Evolutionary conservation across 2,797 vertebrate genomes (phyloP).

Genomic region (Paguma larvata): DNA sequence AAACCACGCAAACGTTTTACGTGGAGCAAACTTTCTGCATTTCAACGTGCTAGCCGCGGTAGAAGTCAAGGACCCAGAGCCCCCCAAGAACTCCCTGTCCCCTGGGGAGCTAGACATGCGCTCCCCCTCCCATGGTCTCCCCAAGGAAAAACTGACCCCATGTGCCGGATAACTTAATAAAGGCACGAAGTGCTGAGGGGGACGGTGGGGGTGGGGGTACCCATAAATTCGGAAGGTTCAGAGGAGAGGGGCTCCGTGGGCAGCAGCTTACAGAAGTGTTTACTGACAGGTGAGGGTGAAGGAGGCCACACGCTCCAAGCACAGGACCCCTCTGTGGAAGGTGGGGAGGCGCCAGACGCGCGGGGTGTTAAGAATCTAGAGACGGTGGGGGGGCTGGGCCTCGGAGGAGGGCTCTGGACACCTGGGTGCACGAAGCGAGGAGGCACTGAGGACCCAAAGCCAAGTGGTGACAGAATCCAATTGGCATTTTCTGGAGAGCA

Average conservation of each 20-base stretch:
- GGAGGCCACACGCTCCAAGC: accelerated
- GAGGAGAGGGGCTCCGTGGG: not conserved
- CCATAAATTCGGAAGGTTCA: not conserved
- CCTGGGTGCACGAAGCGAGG: not conserved
- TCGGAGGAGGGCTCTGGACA: not conserved
- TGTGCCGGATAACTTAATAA: accelerated
- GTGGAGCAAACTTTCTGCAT: not conserved
- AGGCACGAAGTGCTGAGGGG: not conserved
- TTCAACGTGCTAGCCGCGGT: not conserved
- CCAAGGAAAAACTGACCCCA: not conserved
- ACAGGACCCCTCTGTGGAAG: accelerated
- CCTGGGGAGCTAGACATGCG: accelerated
- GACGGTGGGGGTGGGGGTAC: accelerated
- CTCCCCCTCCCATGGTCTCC: accelerated
- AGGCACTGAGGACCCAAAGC: accelerated
- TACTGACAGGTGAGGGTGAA: accelerated
- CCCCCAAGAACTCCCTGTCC: not conserved
- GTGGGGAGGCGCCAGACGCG: accelerated
- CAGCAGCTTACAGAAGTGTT: not conserved
- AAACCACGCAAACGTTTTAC: not conserved
- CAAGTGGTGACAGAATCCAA: not conserved
- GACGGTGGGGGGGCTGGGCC: accelerated
- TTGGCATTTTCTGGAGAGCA: not conserved
- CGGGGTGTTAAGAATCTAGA: not conserved
- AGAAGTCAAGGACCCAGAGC: too few species aligned